Evolutionary conservation across 1,140 invertebrate species (phyloP), one percentile per base, ranked within the genome.

Genomic region (Platyura marginata): DNA sequence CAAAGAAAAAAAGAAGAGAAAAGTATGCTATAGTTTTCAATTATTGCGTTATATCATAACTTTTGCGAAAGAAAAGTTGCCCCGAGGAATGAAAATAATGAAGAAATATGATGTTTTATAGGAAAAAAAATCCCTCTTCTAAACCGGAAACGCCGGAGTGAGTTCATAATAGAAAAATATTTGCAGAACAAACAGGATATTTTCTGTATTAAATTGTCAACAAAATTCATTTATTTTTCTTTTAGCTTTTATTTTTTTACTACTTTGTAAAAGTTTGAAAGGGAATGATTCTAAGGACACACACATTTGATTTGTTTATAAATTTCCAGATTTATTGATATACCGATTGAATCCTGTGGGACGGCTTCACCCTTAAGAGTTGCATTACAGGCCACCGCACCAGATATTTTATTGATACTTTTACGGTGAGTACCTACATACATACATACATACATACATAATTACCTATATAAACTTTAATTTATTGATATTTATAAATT

Each of bases 301-400:
- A n/a, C n/a, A n/a, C n/a, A n/a, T n/a, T n/a, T n/a, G n/a, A n/a
- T n/a, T 20, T 38, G 16, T 38, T 18, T 20, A 3, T 20, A 57
- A 46, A 48, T 46, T 32, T 65, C 54, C 49, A 69, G 76, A 41
- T 79, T 85, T 51, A 76, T 82, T 47, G 81, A 86, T 55, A 72
- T 85, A 3, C 78, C 80, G 11, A 75, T 87, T 57, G 77, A 81
- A 53, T 79, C 77, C 21, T 85, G 80, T 50, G 77, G 77, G 1
- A 69, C 68, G 44, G 66, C 74, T 3, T 68, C 75, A 1, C 75
- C 81, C 1, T 57, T 81, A 2, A 69, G 72, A 49, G 71, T 85
- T 2, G 75, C 75, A 1, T 62, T 81, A 47, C 78, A 84, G 54
- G 68, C 80, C 46, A 75, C 72, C 20, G 55, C 74, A 15, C 70